Base-by-base conservation (phyloP, 1,140 invertebrate genomes). In the Penaeus japonicus region DNA sequence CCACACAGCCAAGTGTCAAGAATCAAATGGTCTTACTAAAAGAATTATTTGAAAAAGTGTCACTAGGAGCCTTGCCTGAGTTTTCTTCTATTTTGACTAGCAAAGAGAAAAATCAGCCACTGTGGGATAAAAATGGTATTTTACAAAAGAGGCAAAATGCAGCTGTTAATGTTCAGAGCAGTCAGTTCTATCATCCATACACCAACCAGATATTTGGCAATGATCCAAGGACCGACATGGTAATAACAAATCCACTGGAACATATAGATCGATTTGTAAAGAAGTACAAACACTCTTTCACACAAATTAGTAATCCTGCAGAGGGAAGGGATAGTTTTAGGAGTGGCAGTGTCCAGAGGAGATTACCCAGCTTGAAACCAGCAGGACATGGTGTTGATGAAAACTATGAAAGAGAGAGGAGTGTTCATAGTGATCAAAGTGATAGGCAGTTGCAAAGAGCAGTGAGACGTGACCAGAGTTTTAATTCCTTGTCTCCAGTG, bases 161-260 rank as follows among this genome's bases (percentile, higher is more conserved):
- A 57, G 54, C 47, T 73, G 3, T 70, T 2, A 35, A 75, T 35
- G 30, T 83, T 5, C 65, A 35, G 24, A 62, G 87, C 47, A 81
- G 84, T 24, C 87, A 88, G 70, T 88, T 88, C 35, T 88, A 88
- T 39, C 87, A 88, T 24, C 80, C 80, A n/a, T 59, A 75, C 5
- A 88, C 87, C 17, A 88, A 78, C 32, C 80, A 88, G 62, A 83
- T 88, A 83, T 88, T 88, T 82, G 87, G 87, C 27, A 20, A 20
- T 53, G 65, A 83, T 53, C 87, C 87, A 1, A 83, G 81, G 84
- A 88, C 87, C 59, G 87, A 88, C 77, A 83, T 84, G 87, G 83
- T 88, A 39, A 88, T 88, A 27, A 88, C 80, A 62, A 88, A 88
- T 83, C 87, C 87, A 30, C 57, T 88, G 70, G 87, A 88, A 24